phyloP scores from a whole-genome alignment of 2,113 vertebrate species.

The Bos indicus region DNA sequence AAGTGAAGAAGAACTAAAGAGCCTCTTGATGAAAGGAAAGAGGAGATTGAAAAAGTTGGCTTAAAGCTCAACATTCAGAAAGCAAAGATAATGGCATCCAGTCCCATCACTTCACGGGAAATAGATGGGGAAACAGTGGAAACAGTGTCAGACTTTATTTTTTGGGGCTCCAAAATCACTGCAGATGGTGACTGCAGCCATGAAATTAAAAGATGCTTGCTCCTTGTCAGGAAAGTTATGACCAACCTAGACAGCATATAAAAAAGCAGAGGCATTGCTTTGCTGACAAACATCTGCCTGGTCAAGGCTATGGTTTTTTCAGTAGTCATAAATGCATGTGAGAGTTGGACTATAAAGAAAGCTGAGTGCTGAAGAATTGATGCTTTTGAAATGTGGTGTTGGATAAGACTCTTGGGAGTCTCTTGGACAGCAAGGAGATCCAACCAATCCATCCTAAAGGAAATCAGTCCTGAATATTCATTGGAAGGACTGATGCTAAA shows the following conservation, averaged over 20 bases:
- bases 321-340: not conserved
- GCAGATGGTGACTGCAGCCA: not conserved
- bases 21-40: not conserved
- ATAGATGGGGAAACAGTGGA: not conserved
- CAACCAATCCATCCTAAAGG: not conserved
- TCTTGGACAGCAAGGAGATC: not conserved
- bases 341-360: not conserved
- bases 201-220: not conserved
- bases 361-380: accelerated
- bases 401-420: not conserved
- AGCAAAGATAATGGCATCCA: not conserved
- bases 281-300: not conserved
- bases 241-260: not conserved
- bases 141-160: not conserved
- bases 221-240: not conserved
- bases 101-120: not conserved
- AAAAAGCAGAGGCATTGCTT: not conserved
- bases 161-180: not conserved
- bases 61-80: not conserved
- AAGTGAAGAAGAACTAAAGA: not conserved
- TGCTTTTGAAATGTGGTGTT: not conserved
- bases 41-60: not conserved
- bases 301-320: not conserved
- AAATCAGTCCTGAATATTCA: not conserved
- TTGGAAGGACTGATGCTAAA: not conserved